A percentile compares a stretch with the other conserved stretches of the same genome.
Conservation (phyloP, 1,140 invertebrate species). For the Diachasma alloeum region DNA sequence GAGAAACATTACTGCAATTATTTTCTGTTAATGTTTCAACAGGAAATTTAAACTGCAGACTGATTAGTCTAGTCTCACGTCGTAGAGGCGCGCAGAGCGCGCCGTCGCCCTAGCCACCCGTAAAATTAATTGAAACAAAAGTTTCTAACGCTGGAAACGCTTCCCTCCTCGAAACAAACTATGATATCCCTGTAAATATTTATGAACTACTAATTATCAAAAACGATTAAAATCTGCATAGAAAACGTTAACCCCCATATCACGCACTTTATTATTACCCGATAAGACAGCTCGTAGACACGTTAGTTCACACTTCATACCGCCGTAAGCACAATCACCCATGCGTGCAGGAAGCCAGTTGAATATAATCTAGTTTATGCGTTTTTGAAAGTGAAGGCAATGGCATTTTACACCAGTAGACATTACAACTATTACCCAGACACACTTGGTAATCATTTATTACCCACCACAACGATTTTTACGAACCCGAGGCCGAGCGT, state of each 20-base stretch:
- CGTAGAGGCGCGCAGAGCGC: too few species aligned
- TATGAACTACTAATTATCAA: not conserved
- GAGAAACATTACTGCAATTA: too few species aligned
- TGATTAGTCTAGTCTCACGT: too few species aligned
- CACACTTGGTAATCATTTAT: not conserved
- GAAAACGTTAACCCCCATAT: not conserved
- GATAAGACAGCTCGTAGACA: conserved; percentile 5
- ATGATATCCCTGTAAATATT: not conserved
- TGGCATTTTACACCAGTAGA: not conserved
- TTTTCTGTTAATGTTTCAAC: too few species aligned
- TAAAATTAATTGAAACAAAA: too few species aligned
- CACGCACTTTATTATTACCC: not conserved
- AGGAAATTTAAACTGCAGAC: too few species aligned
- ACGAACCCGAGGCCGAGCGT: conserved; percentile 28
- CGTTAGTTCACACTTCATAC: conserved; percentile 7
- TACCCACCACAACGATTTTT: not conserved
- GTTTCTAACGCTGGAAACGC: too few species aligned
- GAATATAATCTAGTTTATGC: conserved; percentile 2
- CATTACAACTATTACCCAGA: not conserved
- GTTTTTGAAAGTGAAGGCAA: conserved; percentile 1
- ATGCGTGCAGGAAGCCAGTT: not conserved
- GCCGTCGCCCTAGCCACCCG: too few species aligned
- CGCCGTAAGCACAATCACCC: not conserved
- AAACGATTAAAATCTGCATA: not conserved
- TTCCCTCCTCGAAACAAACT: too few species aligned